Conservation (phyloP, 2,797 vertebrate species). For the Sardinella longiceps region DNA sequence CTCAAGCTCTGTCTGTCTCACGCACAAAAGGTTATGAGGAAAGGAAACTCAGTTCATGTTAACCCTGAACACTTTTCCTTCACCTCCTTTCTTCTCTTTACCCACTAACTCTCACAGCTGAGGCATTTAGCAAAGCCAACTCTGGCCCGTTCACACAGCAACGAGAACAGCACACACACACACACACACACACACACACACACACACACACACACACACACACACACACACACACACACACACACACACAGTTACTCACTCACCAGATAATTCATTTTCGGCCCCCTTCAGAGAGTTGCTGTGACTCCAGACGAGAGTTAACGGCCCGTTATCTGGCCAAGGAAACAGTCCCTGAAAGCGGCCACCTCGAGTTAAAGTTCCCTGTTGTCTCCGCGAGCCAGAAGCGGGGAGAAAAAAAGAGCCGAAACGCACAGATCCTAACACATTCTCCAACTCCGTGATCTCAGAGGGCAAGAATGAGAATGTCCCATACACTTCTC, state of each 20-base stretch:
- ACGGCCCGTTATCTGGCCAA: conserved; percentile 48
- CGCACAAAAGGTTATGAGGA: conserved; percentile 65
- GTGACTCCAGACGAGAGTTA: conserved; percentile 55
- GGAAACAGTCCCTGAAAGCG: conserved; percentile 31
- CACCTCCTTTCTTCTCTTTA: conserved; percentile 29
- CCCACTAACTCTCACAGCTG: conserved; percentile 39
- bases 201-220: conserved; percentile 31
- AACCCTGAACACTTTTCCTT: conserved; percentile 51
- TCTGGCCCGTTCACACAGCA: conserved; percentile 46
- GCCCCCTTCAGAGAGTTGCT: conserved; percentile 49
- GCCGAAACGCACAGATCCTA: conserved; percentile 56
- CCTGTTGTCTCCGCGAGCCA: conserved; percentile 39
- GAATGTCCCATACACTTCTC: conserved; percentile 58
- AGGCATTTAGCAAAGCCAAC: conserved; percentile 44
- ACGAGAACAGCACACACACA: conserved; percentile 47
- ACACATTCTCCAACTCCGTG: conserved; percentile 73
- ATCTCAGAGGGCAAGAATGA: conserved; percentile 80
- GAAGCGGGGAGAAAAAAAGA: conserved; percentile 19
- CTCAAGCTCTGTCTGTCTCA: conserved; percentile 51
- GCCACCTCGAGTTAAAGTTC: conserved; percentile 41
- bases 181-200: conserved; percentile 20
- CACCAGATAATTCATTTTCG: conserved; percentile 70
- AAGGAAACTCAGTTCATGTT: conserved; percentile 31
- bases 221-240: conserved; percentile 39
- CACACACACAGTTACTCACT: conserved; percentile 46